phyloP scores from a whole-genome alignment of 1,140 invertebrate genomes.

The Anadara kagoshimensis region DNA sequence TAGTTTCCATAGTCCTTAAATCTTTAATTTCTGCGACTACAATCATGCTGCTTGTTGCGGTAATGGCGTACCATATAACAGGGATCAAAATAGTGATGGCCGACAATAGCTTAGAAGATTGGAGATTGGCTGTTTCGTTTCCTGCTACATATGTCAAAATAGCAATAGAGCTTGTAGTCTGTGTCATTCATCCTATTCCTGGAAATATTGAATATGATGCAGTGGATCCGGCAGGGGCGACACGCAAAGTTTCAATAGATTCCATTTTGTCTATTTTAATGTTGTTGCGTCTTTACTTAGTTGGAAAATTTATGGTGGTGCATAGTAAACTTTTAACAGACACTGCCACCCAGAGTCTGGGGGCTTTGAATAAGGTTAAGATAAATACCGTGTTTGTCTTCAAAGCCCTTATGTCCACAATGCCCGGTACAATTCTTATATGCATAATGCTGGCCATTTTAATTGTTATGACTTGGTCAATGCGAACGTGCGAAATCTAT shows the following conservation, averaged over 20 bases:
- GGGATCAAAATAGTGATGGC: conserved; percentile 62
- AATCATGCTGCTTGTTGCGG: conserved; percentile 53
- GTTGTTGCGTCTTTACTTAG: conserved; percentile 69
- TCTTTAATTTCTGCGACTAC: conserved; percentile 80
- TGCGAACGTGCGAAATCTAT: conserved; percentile 68
- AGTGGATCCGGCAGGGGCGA: conserved; percentile 35
- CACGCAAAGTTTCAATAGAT: conserved; percentile 58
- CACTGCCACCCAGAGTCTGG: conserved; percentile 70
- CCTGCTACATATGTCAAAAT: conserved; percentile 54
- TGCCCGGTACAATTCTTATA: conserved; percentile 67
- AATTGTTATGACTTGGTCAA: conserved; percentile 69
- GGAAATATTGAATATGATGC: conserved; percentile 53
- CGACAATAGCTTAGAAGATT: conserved; percentile 66
- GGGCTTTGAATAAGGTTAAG: conserved; percentile 71
- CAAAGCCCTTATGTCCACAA: conserved; percentile 72
- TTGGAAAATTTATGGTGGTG: conserved; percentile 68
- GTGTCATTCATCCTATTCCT: conserved; percentile 65
- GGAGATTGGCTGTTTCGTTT: conserved; percentile 58
- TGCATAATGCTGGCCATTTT: conserved; percentile 65
- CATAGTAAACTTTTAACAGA: conserved; percentile 70
- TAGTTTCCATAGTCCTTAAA: conserved; percentile 61
- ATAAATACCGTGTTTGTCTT: conserved; percentile 72
- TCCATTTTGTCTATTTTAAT: conserved; percentile 71
- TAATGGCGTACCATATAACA: conserved; percentile 62
- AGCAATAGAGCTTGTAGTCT: conserved; percentile 57